A percentile compares a stretch with the other conserved stretches of the same genome.
These are phyloP conservation scores for Cyrtorhinus lividipennis DNA, from an alignment of 1,140 invertebrate genomes.

Conservation along the genomic window DNA sequence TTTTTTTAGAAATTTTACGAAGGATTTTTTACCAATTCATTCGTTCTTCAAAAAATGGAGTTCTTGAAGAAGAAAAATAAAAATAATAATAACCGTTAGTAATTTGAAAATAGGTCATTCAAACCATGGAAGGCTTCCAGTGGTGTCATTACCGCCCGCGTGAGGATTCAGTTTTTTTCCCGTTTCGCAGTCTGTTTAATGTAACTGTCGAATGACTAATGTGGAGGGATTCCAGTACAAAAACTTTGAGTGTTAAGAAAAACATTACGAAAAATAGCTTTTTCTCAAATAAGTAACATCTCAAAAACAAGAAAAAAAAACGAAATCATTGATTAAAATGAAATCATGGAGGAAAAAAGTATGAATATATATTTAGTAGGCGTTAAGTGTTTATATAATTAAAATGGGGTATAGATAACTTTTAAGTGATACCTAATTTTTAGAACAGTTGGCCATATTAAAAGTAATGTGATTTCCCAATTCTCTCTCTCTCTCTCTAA, in stretches of 20 bases:
- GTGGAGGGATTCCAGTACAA: too few relatives aligned
- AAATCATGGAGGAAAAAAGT: neutral
- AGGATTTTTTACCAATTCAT: neutral
- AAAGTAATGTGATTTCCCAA: neutral
- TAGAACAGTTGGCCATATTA: neutral
- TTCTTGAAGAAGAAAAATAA: neutral
- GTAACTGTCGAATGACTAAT: too few relatives aligned
- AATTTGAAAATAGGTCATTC: too few relatives aligned
- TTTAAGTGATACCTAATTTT: neutral
- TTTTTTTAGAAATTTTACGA: too few relatives aligned
- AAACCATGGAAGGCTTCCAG: too few relatives aligned
- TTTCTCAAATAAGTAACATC: neutral
- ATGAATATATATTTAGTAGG: neutral
- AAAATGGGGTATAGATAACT: neutral
- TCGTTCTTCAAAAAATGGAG: neutral
- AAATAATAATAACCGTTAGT: neutral
- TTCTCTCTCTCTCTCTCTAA: too few relatives aligned
- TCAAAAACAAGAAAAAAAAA: neutral
- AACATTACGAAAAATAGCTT: neutral
- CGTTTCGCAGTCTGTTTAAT: neutral
- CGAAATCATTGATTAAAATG: too few relatives aligned
- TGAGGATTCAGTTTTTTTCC: neutral
- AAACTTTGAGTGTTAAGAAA: neutral
- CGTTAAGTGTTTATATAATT: neutral
- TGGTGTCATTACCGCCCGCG: too few relatives aligned